Evolutionary conservation across 2,113 vertebrate species (phyloP).

Genomic region (Cyphomyrus discorhynchus): DNA sequence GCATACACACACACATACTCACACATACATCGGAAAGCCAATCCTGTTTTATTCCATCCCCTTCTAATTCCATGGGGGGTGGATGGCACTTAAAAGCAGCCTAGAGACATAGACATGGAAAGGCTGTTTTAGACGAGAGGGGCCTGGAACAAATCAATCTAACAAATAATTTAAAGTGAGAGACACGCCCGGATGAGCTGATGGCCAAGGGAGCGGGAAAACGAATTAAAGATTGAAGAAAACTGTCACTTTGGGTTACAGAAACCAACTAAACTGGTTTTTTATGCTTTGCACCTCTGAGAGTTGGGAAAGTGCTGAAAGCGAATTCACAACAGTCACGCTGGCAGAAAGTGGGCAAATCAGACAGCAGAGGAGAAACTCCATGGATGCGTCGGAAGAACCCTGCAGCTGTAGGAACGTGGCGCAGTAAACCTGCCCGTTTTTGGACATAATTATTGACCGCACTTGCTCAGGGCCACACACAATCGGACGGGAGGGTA

Average conservation of each 20-base stretch:
- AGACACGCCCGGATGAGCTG: constrained; percentile 74
- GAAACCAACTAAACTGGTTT: constrained; percentile 70
- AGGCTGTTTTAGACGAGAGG: constrained; percentile 61
- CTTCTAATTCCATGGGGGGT: constrained; percentile 34
- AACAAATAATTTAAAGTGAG: constrained; percentile 82
- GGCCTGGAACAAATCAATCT: constrained; percentile 64
- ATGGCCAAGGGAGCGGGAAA: constrained; percentile 82
- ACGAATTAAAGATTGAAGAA: constrained; percentile 86
- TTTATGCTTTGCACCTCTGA: constrained; percentile 58
- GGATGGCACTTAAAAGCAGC: constrained; percentile 55
- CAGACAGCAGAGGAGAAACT: neutral
- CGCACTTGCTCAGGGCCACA: neutral
- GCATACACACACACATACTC: neutral
- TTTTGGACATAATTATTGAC: neutral
- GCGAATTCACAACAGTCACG: constrained; percentile 62
- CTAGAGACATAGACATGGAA: constrained; percentile 45
- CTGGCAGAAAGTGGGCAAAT: constrained; percentile 27
- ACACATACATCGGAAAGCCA: neutral
- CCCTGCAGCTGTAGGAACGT: neutral
- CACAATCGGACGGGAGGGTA: neutral
- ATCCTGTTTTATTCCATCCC: constrained; percentile 28
- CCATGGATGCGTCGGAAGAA: neutral
- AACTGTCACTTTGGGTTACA: constrained; percentile 82
- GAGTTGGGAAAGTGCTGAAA: constrained; percentile 65
- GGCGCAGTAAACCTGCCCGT: neutral